Conservation (phyloP, 2,888 invertebrate species). For the Chloroclystis v-ata region DNA sequence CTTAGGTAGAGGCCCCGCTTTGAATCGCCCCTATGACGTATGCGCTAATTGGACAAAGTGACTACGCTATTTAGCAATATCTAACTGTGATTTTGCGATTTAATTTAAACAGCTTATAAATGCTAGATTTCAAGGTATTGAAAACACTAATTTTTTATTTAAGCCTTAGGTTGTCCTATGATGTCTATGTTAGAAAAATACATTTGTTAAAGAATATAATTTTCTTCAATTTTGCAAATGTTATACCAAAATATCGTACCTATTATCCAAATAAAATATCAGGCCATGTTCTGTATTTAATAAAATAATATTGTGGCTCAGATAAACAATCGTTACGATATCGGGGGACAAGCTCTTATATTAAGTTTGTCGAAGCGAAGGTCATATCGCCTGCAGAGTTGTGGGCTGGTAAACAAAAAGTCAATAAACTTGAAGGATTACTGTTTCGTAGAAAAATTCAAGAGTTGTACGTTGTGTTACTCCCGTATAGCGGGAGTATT, state of each 20-base stretch:
- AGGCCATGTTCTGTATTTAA: slow-evolving; percentile 6
- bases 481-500: no score
- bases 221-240: background rate
- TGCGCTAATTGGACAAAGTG: background rate
- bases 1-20: background rate
- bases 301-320: slow-evolving; percentile 1
- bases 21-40: no score
- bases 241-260: background rate
- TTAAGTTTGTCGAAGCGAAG: slow-evolving; percentile 34
- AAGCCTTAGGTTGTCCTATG: no score
- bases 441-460: background rate
- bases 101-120: no score
- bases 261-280: slow-evolving; percentile 3
- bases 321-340: slow-evolving; percentile 19
- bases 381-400: slow-evolving; percentile 32
- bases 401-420: slow-evolving; percentile 32
- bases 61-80: no score
- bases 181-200: no score
- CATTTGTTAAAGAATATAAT: no score
- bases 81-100: no score
- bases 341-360: slow-evolving; percentile 28
- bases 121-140: no score
- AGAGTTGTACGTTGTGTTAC: no score
- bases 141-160: no score
- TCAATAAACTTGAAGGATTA: slow-evolving; percentile 29